A percentile compares a stretch with the other conserved stretches of the same genome.
Conservation (phyloP, 2,888 invertebrate genomes). For the Hypomecis punctinalis region DNA sequence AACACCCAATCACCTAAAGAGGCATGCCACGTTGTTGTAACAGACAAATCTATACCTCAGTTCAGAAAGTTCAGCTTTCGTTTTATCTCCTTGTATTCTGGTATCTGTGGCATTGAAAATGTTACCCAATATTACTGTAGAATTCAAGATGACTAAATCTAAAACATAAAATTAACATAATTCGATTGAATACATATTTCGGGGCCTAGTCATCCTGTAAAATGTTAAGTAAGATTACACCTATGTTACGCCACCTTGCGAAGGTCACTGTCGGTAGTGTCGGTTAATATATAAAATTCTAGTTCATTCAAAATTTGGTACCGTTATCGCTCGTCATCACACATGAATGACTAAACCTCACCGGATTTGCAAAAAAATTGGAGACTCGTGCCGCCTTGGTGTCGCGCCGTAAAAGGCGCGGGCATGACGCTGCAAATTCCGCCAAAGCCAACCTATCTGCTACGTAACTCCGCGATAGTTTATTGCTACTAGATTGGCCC, state of each 20-base stretch:
- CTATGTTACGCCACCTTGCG: slow-evolving; percentile 6
- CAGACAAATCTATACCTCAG: too few species aligned
- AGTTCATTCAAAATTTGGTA: slow-evolving; percentile 1
- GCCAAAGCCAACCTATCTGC: background rate
- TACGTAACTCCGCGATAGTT: background rate
- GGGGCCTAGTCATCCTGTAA: background rate
- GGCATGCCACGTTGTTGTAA: too few species aligned
- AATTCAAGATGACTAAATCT: background rate
- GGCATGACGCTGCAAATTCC: slow-evolving; percentile 14
- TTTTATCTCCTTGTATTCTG: too few species aligned
- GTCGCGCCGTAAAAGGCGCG: slow-evolving; percentile 2
- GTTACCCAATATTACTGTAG: background rate
- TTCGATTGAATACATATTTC: too few species aligned
- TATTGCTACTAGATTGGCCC: too few species aligned
- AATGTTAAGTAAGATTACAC: slow-evolving; percentile 5
- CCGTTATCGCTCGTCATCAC: slow-evolving; percentile 8
- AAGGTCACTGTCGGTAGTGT: slow-evolving; percentile 2
- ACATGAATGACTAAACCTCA: slow-evolving; percentile 16
- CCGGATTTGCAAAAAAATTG: background rate
- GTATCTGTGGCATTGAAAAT: background rate
- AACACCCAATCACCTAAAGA: too few species aligned
- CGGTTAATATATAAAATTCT: background rate
- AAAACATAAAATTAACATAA: background rate
- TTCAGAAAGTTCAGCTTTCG: too few species aligned
- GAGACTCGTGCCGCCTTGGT: slow-evolving; percentile 4